Base-by-base conservation (phyloP, 2,888 invertebrate genomes). In the Andricus quercusramuli region DNA sequence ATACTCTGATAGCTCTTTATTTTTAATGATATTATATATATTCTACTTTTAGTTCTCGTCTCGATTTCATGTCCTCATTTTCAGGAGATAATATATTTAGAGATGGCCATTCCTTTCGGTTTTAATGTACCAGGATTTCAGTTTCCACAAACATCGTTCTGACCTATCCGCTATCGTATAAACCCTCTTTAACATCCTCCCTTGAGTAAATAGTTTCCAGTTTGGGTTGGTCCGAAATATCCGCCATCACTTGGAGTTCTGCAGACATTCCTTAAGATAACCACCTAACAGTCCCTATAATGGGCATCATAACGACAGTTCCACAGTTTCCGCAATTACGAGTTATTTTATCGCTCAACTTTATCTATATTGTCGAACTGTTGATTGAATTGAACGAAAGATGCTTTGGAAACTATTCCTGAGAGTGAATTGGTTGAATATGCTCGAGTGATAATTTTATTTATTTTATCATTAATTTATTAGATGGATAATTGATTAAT, bases 201-300 rank as follows among this genome's bases (percentile, higher is more conserved):
- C 88, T 82, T 87, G 88, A 86, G 89, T 89, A 90, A 90, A 90
- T 90, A 89, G 89, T 89, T 89, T 87, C 86, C 85, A 88, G 87
- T 88, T 89, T 89, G 79, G 78, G 81, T 81, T 85, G 85, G 85
- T 85, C 83, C 82, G 80, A 79, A 80, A 85, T 82, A 82, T 77
- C 79, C 79, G 77, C 15, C 47, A 47, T 47, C 17, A 47, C 15
- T 82, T 83, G 81, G 79, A 81, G 80, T 81, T 80, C 51, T 51
- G 41, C 77, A 29, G 82, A 79, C 85, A 82, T 56, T 74, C 51
- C 74, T 56, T 74, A 74, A 74, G 56, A 74, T 56, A 74, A 56
- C 32, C 51, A 29, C 74, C 32, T 56, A 32, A 56, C 51, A 56
- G 74, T 56, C 51, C 20, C 74, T 20, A 56, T 74, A 51, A 74